Base-by-base conservation (phyloP, 2,888 invertebrate species). In the Drosophila maculinotata region DNA sequence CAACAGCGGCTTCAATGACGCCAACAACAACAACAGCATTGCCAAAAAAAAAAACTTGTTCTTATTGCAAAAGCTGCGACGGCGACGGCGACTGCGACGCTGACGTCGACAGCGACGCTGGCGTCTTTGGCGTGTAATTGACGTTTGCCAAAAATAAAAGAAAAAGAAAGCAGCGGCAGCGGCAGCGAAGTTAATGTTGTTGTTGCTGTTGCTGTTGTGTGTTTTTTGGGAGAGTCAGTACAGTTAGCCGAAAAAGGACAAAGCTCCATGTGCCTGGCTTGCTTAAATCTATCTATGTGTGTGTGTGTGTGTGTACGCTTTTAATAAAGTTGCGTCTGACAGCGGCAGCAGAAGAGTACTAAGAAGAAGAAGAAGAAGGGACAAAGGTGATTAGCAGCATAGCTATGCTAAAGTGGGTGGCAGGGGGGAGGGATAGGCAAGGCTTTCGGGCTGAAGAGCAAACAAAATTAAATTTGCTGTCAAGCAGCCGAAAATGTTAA, bases 111-210 rank as follows among this genome's bases (percentile, higher is more conserved):
- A 23, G 52, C 35, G 48, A 14, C 44, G 56, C n/a, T n/a, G n/a
- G n/a, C n/a, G n/a, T 26, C 26, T 44, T 48, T 20, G 49, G 70
- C 70, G 63, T 75, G 79, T 70, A 76, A 76, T 78, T 78, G 76
- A 74, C 75, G 42, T 74, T 76, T 72, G 71, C 67, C 63, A 68
- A 71, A 72, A 72, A 51, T 44, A 56, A 52, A 49, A 62, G 56
- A 28, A 38, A 51, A 59, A 59, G 44, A 49, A 57, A 51, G 49
- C 68, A 38, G 48, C 25, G 15, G 23, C 41, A 9, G 26, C 33
- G 31, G 23, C 45, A 26, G 39, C 44, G 41, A 59, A 14, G 42
- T 58, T 42, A 30, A 12, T 66, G n/a, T 38, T 59, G 33, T 41
- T 51, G 20, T 44, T 62, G 31, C 23, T 59, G 12, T 39, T 59